Evolutionary conservation across 1,140 invertebrate species (phyloP), one percentile per base, ranked within the genome.

Genomic region (Heliconius nattereri): DNA sequence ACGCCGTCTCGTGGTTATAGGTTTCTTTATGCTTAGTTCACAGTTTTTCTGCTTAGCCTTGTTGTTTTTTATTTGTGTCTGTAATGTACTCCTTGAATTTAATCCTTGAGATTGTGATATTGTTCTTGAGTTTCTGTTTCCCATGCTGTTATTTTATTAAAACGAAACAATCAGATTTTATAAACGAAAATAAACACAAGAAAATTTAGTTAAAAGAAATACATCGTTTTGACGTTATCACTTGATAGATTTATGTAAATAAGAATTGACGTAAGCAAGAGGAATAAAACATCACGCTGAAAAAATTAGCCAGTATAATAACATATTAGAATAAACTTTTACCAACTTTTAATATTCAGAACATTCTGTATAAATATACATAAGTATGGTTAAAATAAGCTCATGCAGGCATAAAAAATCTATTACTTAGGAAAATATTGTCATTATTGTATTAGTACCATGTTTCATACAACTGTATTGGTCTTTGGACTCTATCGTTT

Each of bases 91-190:
- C 40, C 19, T 66, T 29, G 75, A 45, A 76, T 26, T 20, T 9
- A 71, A 70, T 66, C 57, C 75, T 45, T 73, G 70, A 20, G 60
- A 40, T 32, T 72, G 26, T 20, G 37, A n/a, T 49, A 73, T 40
- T 45, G 49, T 73, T n/a, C 49, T 80, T 11, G 76, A 66, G 71
- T 60, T 78, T 73, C 78, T 77, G 83, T 86, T 86, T 76, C 85
- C 85, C 85, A 86, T 86, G 11, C 16, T 70, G 20, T 71, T 26
- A 71, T 40, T 70, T 40, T 29, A 45, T 20, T 35, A 35, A 35
- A 75, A 7, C 23, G 20, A 76, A 29, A 49, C 26, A 49, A 29
- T 71, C 3, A 66, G 60, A 23, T 57, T 26, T 66, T 66, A 26
- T 26, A 66, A 13, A 66, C 23, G 23, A 26, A 66, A 6, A 6